A percentile compares a stretch with the other conserved stretches of the same genome.
These are phyloP conservation scores for Ophion obscuratus DNA, from an alignment of 2,888 invertebrate species.

Conservation along the genomic window DNA sequence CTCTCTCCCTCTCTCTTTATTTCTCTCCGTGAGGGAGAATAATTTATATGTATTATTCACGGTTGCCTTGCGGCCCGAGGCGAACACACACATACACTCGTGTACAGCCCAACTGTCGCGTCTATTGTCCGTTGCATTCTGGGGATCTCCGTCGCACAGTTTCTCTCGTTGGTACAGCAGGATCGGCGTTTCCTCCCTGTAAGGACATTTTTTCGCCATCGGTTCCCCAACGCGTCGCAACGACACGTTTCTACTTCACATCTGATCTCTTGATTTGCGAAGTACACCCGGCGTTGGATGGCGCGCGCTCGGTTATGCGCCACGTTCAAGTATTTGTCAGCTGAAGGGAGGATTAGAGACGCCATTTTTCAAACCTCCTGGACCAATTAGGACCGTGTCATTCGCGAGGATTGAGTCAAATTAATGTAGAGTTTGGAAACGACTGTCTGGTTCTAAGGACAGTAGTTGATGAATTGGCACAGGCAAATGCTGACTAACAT, in stretches of 20 bases:
- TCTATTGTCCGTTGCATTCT: constrained; percentile 70
- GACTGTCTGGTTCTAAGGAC: neutral
- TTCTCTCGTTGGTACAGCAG: constrained; percentile 39
- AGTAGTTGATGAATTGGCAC: neutral
- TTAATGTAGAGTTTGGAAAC: constrained; percentile 7
- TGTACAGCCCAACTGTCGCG: constrained; percentile 64
- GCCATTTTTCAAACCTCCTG: constrained; percentile 3
- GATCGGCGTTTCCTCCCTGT: constrained; percentile 47
- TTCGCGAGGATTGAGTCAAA: constrained; percentile 20
- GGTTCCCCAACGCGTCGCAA: constrained; percentile 24
- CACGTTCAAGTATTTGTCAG: constrained; percentile 44
- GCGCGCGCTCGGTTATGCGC: neutral
- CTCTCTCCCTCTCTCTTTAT: constrained; percentile 50
- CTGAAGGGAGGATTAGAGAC: constrained; percentile 44
- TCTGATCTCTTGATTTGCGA: constrained; percentile 78
- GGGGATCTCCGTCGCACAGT: constrained; percentile 51
- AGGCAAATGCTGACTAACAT: neutral
- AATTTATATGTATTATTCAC: constrained; percentile 79
- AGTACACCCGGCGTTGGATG: constrained; percentile 59
- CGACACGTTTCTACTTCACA: constrained; percentile 61
- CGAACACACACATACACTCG: constrained; percentile 57
- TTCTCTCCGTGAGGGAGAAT: constrained; percentile 65
- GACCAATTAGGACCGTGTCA: constrained; percentile 42
- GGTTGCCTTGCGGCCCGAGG: constrained; percentile 74
- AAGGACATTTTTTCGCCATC: constrained; percentile 48